Conservation (phyloP, 1,140 invertebrate genomes). For the Heliconius hewitsoni region DNA sequence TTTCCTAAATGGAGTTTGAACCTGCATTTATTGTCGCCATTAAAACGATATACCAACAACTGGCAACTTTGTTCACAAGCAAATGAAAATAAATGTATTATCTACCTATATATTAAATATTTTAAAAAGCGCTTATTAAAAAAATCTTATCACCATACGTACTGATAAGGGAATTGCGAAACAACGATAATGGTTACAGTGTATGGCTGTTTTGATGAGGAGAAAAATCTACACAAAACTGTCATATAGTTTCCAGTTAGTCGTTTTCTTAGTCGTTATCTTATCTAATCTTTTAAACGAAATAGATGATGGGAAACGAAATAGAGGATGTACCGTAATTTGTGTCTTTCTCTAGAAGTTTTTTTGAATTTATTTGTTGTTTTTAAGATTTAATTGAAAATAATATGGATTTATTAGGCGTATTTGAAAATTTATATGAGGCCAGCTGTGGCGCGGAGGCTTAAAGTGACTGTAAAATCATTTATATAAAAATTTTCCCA, state of each 20-base stretch:
- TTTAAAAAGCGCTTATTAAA: background rate
- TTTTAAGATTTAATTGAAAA: background rate
- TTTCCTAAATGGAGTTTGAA: no score
- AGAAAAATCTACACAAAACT: background rate
- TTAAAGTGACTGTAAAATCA: no score
- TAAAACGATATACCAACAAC: no score
- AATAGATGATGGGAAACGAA: background rate
- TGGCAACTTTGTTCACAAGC: no score
- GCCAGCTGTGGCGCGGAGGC: no score
- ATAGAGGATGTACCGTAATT: background rate
- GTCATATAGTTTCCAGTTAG: background rate
- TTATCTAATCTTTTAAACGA: no score
- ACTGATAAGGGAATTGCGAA: slow-evolving; percentile 1
- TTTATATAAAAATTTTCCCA: no score
- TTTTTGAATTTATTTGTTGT: background rate
- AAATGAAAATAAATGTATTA: background rate
- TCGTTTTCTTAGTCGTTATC: no score
- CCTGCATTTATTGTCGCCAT: no score
- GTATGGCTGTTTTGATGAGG: background rate
- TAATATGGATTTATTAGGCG: no score
- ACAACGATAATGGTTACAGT: background rate
- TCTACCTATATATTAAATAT: background rate
- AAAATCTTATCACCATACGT: background rate
- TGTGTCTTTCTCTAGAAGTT: background rate
- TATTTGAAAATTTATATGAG: no score